Percentiles rank a stretch among this genome's conserved stretches.
These are phyloP conservation scores for Drosophila ogumai DNA, from an alignment of 1,140 invertebrate species.

Conservation along the genomic window DNA sequence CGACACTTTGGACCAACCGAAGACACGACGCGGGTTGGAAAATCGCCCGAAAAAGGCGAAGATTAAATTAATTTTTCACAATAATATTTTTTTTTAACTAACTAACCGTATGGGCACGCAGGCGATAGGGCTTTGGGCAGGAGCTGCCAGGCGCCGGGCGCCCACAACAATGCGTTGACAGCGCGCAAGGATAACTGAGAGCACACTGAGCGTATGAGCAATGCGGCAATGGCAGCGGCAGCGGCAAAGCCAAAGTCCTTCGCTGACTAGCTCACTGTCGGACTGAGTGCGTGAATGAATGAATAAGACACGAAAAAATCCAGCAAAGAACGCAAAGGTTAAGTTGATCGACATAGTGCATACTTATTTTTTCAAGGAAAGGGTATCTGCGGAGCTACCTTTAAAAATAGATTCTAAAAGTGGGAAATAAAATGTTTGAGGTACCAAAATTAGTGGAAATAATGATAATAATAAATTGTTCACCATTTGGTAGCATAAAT, in stretches of 20 bases:
- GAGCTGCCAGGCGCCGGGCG: conserved; percentile 47
- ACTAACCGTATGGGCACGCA: conserved; percentile 64
- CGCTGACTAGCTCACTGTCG: conserved; percentile 44
- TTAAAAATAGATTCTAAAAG: too few species aligned
- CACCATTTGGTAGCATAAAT: too few species aligned
- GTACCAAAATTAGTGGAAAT: too few species aligned
- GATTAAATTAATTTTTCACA: conserved; percentile 41
- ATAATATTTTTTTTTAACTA: conserved; percentile 38
- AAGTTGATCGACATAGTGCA: not conserved
- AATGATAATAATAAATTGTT: too few species aligned
- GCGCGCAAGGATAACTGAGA: conserved; percentile 77
- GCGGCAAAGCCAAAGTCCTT: conserved; percentile 47
- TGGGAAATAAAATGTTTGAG: too few species aligned
- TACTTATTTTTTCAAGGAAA: conserved; percentile 2
- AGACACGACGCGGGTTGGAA: not conserved
- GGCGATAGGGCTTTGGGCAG: conserved; percentile 8
- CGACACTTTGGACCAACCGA: conserved; percentile 38
- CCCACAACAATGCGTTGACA: conserved; percentile 78
- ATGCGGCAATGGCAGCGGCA: conserved; percentile 34
- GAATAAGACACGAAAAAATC: conserved; percentile 60
- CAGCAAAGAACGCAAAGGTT: conserved; percentile 16
- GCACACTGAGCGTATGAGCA: conserved; percentile 79
- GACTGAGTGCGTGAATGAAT: conserved; percentile 66
- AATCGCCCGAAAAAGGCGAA: conserved; percentile 10
- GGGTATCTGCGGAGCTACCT: not conserved